Base-by-base conservation (phyloP, 2,888 invertebrate genomes). In the Polymixis lichenea region DNA sequence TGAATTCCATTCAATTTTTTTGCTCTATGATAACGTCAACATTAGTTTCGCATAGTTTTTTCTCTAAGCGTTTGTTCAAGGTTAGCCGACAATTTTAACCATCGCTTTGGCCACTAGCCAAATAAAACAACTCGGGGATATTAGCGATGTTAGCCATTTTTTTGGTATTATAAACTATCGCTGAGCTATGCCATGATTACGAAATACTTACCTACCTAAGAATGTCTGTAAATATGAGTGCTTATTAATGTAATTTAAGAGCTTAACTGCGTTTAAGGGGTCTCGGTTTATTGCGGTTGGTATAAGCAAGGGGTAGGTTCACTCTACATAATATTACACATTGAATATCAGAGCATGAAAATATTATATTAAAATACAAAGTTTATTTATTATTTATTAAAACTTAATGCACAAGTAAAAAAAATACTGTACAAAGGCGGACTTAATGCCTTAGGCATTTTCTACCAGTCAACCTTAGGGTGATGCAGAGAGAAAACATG, bases 1-100 rank as follows among this genome's bases (percentile, higher is more conserved):
- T 56, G n/a, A 75, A 79, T 64, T 68, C 68, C 76, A 62, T 75
- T 61, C 0, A 67, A 15, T 32, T 67, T 67, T 77, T 72, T 68
- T 43, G 15, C 38, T 62, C 38, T 65, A 60, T 65, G 61, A 62
- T 65, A 69, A 43, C 38, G 49, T 83, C 83, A 73, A 71, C 53
- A 83, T 73, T 58, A 19, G 46, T 66, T 73, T 62, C 61, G 25
- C 38, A 71, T 62, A 62, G 53, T 70, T 62, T 78, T 70, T 68
- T 65, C 22, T 55, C 43, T 58, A 72, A 68, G 53, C 67, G 46
- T 65, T 55, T 49, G 55, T 74, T 80, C 65, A 82, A 84, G 82
- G 82, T 78, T 74, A 78, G 58, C 68, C 80, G 71, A 79, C 68
- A 72, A 68, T 80, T 83, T 84, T 84, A 83, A 82, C 71, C 64